These are phyloP conservation scores for Neolamprologus longior DNA, from an alignment of 2,113 vertebrate species.

Conservation along the genomic window DNA sequence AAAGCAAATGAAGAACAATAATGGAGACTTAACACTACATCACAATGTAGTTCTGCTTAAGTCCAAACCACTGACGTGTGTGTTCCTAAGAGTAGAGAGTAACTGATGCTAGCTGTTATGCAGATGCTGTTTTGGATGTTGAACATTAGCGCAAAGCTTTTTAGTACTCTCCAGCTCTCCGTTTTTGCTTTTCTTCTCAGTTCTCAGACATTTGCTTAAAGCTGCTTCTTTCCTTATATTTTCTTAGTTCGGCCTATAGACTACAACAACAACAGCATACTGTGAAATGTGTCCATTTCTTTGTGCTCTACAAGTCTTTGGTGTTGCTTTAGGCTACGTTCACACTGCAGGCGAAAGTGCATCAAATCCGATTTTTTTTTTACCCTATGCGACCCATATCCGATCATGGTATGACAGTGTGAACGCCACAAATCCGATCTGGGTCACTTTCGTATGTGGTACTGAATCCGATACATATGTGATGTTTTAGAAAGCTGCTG, in stretches of 20 bases:
- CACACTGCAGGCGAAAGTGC: too few relatives aligned
- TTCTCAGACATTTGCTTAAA: not conserved
- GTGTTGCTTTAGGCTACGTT: not conserved
- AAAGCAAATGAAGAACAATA: not conserved
- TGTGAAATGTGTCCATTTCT: not conserved
- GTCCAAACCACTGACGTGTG: not conserved
- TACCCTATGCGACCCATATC: too few relatives aligned
- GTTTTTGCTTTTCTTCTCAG: not conserved
- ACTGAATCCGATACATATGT: rapidly evolving
- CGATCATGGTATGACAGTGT: rapidly evolving
- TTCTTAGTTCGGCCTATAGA: not conserved
- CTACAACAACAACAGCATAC: not conserved
- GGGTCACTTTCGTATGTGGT: too few relatives aligned
- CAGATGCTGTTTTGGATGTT: not conserved
- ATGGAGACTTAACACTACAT: rapidly evolving
- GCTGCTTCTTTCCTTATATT: not conserved
- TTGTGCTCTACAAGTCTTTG: not conserved
- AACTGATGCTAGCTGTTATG: not conserved
- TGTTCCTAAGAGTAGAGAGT: not conserved
- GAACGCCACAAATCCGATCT: too few relatives aligned
- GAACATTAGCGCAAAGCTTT: not conserved
- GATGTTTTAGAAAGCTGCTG: too few relatives aligned
- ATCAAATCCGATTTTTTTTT: too few relatives aligned
- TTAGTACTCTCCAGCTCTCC: not conserved
- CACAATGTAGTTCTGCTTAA: not conserved